Conservation (phyloP, 2,888 invertebrate genomes). For the Eupithecia subfuscata region DNA sequence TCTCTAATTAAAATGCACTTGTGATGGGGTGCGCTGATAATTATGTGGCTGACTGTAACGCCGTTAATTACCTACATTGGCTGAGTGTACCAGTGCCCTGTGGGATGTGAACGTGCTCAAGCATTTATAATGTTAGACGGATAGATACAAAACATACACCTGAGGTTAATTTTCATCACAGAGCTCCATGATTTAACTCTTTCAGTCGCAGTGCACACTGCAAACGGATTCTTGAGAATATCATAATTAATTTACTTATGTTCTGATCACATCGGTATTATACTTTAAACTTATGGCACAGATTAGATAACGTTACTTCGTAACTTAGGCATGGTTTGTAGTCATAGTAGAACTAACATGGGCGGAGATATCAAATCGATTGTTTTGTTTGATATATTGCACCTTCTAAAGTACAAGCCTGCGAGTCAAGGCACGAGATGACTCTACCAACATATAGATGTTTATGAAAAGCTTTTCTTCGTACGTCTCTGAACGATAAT, state of each 20-base stretch:
- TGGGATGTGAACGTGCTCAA: not conserved
- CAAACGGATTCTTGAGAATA: not conserved
- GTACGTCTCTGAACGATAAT: too few relatives aligned
- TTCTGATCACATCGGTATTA: too few relatives aligned
- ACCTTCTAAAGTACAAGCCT: not conserved
- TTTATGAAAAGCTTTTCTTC: too few relatives aligned
- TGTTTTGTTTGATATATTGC: not conserved
- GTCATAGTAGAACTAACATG: too few relatives aligned
- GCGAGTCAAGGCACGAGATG: too few relatives aligned
- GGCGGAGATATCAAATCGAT: too few relatives aligned
- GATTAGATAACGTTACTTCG: too few relatives aligned
- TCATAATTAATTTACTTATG: not conserved
- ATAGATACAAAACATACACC: not conserved
- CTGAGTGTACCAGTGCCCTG: not conserved
- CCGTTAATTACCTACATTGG: not conserved
- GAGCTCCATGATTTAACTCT: too few relatives aligned
- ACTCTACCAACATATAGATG: too few relatives aligned
- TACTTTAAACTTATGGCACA: too few relatives aligned
- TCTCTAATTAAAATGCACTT: conserved; percentile 45
- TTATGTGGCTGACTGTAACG: conserved; percentile 32
- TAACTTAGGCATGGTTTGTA: too few relatives aligned
- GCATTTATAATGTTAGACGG: not conserved
- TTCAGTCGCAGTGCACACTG: not conserved
- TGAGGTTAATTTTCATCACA: not conserved
- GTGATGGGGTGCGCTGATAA: conserved; percentile 39